Percentiles rank a stretch among this genome's conserved stretches.
These are phyloP conservation scores for Acanthaster planci DNA, from an alignment of 35 echinoderm and acorn worm species.

Conservation along the genomic window DNA sequence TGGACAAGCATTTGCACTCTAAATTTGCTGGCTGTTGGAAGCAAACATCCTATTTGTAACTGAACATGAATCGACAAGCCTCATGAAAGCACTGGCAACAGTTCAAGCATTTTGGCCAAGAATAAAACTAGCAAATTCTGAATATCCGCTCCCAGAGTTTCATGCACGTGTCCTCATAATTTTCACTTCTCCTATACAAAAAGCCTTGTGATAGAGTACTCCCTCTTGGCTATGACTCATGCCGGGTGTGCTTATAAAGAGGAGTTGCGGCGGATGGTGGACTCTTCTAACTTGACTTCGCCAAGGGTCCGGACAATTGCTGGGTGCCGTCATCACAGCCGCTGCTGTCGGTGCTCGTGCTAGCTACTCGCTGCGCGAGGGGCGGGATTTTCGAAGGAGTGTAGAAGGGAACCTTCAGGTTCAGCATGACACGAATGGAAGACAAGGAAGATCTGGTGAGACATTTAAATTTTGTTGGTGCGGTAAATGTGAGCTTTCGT, in stretches of 20 bases:
- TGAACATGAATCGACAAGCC: too few relatives aligned
- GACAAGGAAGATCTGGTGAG: conserved; percentile 10
- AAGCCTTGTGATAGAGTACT: neutral
- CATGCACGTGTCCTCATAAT: neutral
- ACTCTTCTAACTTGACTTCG: neutral
- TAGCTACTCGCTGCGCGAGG: neutral
- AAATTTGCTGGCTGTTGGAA: too few relatives aligned
- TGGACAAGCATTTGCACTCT: too few relatives aligned
- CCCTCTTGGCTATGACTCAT: neutral
- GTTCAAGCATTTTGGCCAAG: neutral
- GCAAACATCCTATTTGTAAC: too few relatives aligned
- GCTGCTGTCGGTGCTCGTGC: neutral
- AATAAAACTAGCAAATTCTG: conserved; percentile 9
- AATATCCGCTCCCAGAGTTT: neutral
- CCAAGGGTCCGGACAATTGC: neutral
- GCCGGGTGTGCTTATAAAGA: neutral
- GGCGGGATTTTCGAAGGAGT: neutral
- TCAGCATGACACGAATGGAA: conserved; percentile 12
- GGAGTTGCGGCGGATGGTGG: neutral
- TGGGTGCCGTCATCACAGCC: neutral
- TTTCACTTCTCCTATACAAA: too few relatives aligned
- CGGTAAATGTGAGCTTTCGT: too few relatives aligned
- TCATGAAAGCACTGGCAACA: neutral
- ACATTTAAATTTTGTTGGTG: neutral
- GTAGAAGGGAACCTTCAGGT: neutral